Conservation (phyloP, 1,140 invertebrate genomes). For the Eurytemora carolleeae region DNA sequence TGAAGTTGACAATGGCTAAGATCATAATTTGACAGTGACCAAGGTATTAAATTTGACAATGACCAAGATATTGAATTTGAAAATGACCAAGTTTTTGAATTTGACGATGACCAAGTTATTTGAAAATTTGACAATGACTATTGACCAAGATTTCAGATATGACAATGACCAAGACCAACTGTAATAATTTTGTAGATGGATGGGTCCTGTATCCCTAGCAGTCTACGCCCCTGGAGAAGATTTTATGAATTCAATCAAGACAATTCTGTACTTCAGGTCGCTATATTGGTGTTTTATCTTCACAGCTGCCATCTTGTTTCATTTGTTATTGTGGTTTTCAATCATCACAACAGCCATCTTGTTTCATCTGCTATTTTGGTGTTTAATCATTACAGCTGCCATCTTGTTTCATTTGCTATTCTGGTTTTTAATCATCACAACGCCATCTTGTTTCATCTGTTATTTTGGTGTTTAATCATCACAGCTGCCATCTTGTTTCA, state of each 20-base stretch:
- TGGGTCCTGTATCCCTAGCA: conserved; percentile 47
- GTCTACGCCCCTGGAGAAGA: conserved; percentile 53
- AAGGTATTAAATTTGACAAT: not conserved
- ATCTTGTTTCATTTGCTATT: too few relatives aligned
- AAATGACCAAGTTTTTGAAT: too few relatives aligned
- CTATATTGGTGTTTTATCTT: too few relatives aligned
- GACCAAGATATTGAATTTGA: not conserved
- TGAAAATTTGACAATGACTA: not conserved
- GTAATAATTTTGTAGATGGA: conserved; percentile 25
- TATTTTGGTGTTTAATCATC: too few relatives aligned
- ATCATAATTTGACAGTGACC: not conserved
- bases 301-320: too few relatives aligned
- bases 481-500: too few relatives aligned
- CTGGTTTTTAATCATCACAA: too few relatives aligned
- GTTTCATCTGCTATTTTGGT: too few relatives aligned
- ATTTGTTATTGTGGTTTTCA: too few relatives aligned
- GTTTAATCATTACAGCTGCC: too few relatives aligned
- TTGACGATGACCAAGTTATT: not conserved
- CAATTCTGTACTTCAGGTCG: conserved; percentile 43
- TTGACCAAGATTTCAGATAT: not conserved
- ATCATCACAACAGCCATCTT: too few relatives aligned
- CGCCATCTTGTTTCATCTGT: too few relatives aligned
- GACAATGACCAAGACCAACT: not conserved
- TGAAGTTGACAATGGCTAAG: not conserved
- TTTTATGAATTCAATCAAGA: conserved; percentile 38